Evolutionary conservation across 2,113 vertebrate genomes (phyloP).

Genomic region (Myotis yumanensis): DNA sequence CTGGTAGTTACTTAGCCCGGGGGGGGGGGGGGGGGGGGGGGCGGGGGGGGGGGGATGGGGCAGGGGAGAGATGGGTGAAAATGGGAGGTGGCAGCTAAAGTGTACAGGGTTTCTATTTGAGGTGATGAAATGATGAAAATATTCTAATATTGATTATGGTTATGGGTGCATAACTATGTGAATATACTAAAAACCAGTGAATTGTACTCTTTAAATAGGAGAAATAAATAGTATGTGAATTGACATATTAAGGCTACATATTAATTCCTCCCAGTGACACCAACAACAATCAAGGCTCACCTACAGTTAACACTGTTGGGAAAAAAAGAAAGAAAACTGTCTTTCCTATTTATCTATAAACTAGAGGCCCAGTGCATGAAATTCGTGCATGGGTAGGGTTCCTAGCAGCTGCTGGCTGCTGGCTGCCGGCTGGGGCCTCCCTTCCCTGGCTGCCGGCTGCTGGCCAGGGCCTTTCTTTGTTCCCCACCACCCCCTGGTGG

Average conservation of each 20-base stretch:
- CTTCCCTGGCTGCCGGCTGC: no score
- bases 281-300: no score
- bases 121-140: background rate
- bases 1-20: background rate
- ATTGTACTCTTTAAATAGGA: background rate
- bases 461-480: no score
- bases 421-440: no score
- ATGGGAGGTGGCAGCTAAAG: background rate
- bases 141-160: background rate
- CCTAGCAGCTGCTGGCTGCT: no score
- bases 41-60: rapidly evolving
- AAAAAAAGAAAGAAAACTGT: background rate
- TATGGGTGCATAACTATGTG: no score
- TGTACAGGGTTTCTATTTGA: background rate
- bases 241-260: background rate
- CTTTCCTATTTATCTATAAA: background rate
- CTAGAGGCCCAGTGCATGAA: no score
- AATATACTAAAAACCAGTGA: background rate
- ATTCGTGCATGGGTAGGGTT: no score
- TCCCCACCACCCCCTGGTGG: no score
- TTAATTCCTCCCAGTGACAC: no score
- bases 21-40: rapidly evolving
- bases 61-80: background rate
- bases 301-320: no score
- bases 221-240: background rate